Evolutionary conservation across 1,140 invertebrate genomes (phyloP), one percentile per base, ranked within the genome.

Genomic region (Calephelis nemesis): DNA sequence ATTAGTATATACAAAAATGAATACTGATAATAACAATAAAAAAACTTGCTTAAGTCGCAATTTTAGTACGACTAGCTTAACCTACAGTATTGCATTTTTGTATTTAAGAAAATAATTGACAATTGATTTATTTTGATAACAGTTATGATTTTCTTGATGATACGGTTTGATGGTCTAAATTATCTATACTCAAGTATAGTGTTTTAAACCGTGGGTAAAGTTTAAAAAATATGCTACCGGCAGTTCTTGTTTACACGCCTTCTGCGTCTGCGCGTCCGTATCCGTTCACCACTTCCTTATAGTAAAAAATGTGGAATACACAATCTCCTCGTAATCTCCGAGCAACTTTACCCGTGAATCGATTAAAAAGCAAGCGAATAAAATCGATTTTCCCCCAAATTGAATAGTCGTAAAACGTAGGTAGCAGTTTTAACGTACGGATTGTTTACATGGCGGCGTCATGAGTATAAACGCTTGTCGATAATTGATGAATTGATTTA

Each of bases 401-500:
- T 82, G 82, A 83, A 88, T 80, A 84, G 78, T 83, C 85, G 86
- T 91, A 82, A 90, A 90, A 89, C 76, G 80, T 86, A 85, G 86
- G 85, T 83, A 87, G 84, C 84, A 81, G 77, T 84, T 90, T 88
- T 88, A 88, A 84, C 77, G 84, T 83, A 72, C 80, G 80, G 72
- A 88, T 87, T 91, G 88, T 89, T 91, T 91, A 91, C 88, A 84
- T 71, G 86, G 87, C 84, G 87, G 86, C 85, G 84, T 89, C 85
- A 83, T 84, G 80, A 87, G 85, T 85, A 81, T 91, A 91, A 91
- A 91, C 88, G 84, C 74, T 88, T 86, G 86, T 88, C 87, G 85
- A 87, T 91, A 91, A 91, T 91, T 91, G 88, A 91, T 88, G 88
- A 91, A 88, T 91, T 91, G 88, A 91, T 91, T 89, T 91, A 91